Base-by-base conservation (phyloP, 1,140 invertebrate species). In the Cydia fagiglandana region DNA sequence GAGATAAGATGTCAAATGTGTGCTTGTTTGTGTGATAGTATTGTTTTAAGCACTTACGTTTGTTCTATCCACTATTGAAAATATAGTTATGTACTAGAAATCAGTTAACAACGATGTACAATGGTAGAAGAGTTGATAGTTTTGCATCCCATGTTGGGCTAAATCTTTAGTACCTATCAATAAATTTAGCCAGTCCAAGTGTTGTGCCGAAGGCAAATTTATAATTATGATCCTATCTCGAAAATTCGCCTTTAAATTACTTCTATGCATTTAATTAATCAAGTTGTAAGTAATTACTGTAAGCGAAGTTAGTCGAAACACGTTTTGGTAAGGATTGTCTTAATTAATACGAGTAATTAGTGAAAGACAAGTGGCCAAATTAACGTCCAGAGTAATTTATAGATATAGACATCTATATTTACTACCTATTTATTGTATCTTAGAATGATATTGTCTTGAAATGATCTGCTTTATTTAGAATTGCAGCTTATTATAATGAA, bases 361-460 rank as follows among this genome's bases (percentile, higher is more conserved):
- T 83, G 80, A 82, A 85, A 84, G 87, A 89, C 86, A 89, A 86
- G 90, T 88, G 88, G 90, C 90, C 90, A 92, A 92, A 92, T 90
- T 89, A 86, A 89, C 89, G 90, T 92, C 90, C 90, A 92, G 83
- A 85, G 78, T 75, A 77, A 79, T 76, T 61, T 53, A 70, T 76
- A 79, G 47, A 77, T 12, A 68, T 73, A 75, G 64, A 78, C 68
- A 64, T 76, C 50, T 56, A 76, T 78, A 75, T 76, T 80, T 77
- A 76, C 53, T 85, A 85, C 30, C 66, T 70, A 70, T 70, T 70
- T 70, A 70, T 70, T 70, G 34, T 45, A 70, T 38, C 34, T 70
- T 70, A 70, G 7, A 38, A 70, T 20, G n/a, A 70, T 10, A 70
- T 41, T 41, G 34, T 70, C 66, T n/a, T 70, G n/a, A 70, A 38